Conservation (phyloP, 1,140 invertebrate species). For the Geopemphigus sp. region DNA sequence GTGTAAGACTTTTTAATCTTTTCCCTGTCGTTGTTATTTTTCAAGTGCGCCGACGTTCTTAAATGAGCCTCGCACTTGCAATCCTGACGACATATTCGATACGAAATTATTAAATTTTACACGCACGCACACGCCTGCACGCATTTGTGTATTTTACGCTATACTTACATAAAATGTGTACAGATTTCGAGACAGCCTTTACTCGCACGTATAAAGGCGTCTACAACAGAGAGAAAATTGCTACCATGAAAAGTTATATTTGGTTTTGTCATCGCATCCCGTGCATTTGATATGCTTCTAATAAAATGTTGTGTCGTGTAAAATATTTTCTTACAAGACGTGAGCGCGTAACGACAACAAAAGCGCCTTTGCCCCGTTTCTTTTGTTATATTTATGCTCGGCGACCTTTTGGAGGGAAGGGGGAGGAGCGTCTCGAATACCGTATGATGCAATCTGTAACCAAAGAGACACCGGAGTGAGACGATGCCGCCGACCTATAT, state of each 20-base stretch:
- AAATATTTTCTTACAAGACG: slow-evolving; percentile 27
- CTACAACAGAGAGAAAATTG: background rate
- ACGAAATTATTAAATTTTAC: too few species aligned
- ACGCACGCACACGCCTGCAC: too few species aligned
- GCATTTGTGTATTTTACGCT: too few species aligned
- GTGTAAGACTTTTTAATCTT: too few species aligned
- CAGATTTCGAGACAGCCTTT: background rate
- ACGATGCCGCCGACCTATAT: background rate
- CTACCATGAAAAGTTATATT: background rate
- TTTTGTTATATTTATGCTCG: slow-evolving; percentile 14
- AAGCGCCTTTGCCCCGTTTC: background rate
- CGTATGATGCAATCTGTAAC: slow-evolving; percentile 18
- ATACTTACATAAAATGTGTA: too few species aligned
- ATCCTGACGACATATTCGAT: too few species aligned
- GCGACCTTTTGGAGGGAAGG: slow-evolving; percentile 6
- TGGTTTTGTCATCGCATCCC: background rate
- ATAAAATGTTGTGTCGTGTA: background rate
- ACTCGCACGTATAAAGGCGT: background rate
- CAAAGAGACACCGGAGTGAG: slow-evolving; percentile 1
- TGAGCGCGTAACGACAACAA: background rate
- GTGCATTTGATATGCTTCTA: background rate
- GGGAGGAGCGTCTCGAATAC: background rate
- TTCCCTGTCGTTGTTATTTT: too few species aligned
- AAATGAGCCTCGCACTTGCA: too few species aligned
- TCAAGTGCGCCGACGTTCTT: too few species aligned